These are phyloP conservation scores for Eufriesea mexicana DNA, from an alignment of 1,140 invertebrate genomes.

Conservation along the genomic window DNA sequence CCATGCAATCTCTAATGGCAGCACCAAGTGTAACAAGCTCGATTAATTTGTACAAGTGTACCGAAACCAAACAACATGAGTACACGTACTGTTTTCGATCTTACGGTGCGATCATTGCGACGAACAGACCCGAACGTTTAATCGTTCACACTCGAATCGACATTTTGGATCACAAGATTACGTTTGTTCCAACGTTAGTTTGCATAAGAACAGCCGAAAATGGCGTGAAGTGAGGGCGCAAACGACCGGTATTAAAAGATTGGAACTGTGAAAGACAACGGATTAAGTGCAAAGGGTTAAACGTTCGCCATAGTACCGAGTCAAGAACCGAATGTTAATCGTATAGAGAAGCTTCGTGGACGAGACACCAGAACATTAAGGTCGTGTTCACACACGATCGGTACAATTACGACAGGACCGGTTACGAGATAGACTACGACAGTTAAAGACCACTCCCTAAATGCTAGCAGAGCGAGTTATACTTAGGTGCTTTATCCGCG, in stretches of 20 bases:
- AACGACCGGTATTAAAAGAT: neutral
- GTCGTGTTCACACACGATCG: neutral
- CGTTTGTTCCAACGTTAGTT: too few relatives aligned
- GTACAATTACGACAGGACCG: conserved; percentile 11
- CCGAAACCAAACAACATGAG: conserved; percentile 4
- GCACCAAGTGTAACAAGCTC: conserved; percentile 61
- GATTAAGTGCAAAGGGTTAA: neutral
- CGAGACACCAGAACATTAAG: neutral
- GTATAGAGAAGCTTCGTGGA: neutral
- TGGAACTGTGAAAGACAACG: neutral
- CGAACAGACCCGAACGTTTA: neutral
- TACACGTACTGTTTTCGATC: too few relatives aligned
- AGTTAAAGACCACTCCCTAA: conserved; percentile 36
- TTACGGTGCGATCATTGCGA: neutral
- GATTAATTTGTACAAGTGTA: neutral
- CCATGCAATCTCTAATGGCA: conserved; percentile 54
- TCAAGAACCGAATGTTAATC: neutral
- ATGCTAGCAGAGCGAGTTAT: conserved; percentile 58
- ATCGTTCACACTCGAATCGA: neutral
- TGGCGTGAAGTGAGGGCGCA: neutral
- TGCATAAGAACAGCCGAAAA: neutral
- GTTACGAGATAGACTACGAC: conserved; percentile 18
- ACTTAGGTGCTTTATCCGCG: conserved; percentile 49
- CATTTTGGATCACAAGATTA: too few relatives aligned
- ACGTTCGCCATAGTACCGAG: neutral